Conservation (phyloP, 2,888 invertebrate species). For the Polia nebulosa region DNA sequence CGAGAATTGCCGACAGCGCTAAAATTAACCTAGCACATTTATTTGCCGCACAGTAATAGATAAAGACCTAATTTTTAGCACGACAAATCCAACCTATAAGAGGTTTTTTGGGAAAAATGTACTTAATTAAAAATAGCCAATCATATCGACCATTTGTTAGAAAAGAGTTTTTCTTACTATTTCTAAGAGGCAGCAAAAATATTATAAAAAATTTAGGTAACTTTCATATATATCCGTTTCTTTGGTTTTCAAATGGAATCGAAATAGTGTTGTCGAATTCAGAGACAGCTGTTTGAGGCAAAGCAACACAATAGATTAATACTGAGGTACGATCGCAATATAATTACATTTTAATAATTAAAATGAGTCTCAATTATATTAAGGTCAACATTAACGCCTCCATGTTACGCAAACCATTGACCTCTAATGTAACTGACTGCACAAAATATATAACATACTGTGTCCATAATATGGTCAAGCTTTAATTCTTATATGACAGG, state of each 20-base stretch:
- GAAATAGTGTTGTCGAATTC: conserved; percentile 32
- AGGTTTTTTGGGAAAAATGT: conserved; percentile 44
- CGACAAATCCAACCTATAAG: conserved; percentile 44
- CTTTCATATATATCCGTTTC: conserved; percentile 14
- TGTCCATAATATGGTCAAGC: conserved; percentile 49
- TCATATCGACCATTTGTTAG: neutral
- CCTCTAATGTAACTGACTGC: conserved; percentile 49
- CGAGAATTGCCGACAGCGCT: conserved; percentile 4
- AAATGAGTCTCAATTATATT: conserved; percentile 69
- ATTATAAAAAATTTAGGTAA: conserved; percentile 20
- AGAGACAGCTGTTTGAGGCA: conserved; percentile 54
- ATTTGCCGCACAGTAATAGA: conserved; percentile 53
- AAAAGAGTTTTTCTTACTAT: neutral
- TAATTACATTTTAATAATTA: conserved; percentile 56
- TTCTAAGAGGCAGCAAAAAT: conserved; percentile 1
- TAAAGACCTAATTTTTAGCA: conserved; percentile 50
- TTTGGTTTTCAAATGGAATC: conserved; percentile 41
- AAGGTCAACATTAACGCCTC: conserved; percentile 59
- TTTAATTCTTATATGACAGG: conserved; percentile 39
- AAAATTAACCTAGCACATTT: conserved; percentile 39
- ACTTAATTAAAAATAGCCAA: conserved; percentile 23
- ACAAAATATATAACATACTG: conserved; percentile 46
- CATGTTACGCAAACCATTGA: conserved; percentile 41
- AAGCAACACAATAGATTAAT: conserved; percentile 71
- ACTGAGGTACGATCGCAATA: conserved; percentile 70